phyloP scores from a whole-genome alignment of 2,888 invertebrate genomes.

The Eristalinus aeneus region DNA sequence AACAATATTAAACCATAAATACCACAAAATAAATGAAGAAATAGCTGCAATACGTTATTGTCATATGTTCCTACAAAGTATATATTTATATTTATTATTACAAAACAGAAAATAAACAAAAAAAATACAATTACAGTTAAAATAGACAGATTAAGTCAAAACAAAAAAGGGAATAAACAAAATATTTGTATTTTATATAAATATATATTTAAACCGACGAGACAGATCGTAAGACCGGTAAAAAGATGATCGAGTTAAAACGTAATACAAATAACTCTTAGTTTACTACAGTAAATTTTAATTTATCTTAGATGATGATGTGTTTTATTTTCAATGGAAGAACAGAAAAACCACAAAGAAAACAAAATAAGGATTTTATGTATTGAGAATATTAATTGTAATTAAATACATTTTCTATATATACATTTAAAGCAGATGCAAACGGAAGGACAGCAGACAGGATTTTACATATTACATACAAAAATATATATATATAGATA shows the following conservation, averaged over 20 bases:
- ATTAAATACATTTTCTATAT: constrained; percentile 58
- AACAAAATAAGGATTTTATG: constrained; percentile 18
- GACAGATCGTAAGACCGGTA: constrained; percentile 55
- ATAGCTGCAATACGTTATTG: constrained; percentile 81
- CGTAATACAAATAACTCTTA: constrained; percentile 40
- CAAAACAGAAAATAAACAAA: constrained; percentile 70
- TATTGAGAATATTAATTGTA: constrained; percentile 51
- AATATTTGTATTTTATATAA: constrained; percentile 70
- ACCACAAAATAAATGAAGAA: constrained; percentile 73
- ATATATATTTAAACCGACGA: constrained; percentile 64
- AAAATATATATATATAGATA: constrained; percentile 71
- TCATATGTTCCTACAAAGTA: constrained; percentile 81
- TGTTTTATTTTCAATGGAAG: constrained; percentile 28
- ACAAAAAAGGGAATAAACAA: no score
- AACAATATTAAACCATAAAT: constrained; percentile 49
- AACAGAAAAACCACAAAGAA: no score
- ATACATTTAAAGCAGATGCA: constrained; percentile 20
- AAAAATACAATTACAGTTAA: constrained; percentile 57
- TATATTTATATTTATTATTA: constrained; percentile 74
- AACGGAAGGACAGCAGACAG: constrained; percentile 35
- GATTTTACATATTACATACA: constrained; percentile 68
- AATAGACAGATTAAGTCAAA: constrained; percentile 63
- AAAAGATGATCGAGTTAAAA: background rate
- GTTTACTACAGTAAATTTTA: constrained; percentile 47
- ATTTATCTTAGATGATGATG: constrained; percentile 43